Evolutionary conservation across 2,797 vertebrate species (phyloP).

Genomic region (Malurus leucopterus): DNA sequence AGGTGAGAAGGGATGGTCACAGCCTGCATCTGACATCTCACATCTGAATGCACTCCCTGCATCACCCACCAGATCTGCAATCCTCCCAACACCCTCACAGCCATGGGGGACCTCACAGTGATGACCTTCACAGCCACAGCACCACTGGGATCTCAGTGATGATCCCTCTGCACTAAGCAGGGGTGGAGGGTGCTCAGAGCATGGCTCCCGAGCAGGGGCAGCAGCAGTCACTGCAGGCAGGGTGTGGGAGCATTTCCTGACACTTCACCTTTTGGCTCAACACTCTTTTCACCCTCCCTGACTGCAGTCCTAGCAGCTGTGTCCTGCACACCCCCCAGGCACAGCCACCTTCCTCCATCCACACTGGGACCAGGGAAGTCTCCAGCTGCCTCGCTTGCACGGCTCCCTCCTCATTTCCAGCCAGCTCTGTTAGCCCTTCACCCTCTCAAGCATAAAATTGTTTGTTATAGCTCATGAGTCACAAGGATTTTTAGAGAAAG

Average conservation of each 20-base stretch:
- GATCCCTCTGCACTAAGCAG: not conserved
- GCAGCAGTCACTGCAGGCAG: not conserved
- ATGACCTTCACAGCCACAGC: not conserved
- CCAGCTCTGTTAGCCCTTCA: not conserved
- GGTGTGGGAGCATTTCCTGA: not conserved
- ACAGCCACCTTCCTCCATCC: not conserved
- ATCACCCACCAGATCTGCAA: not conserved
- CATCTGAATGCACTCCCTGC: not conserved
- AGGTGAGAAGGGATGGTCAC: not conserved
- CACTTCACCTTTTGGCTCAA: not conserved
- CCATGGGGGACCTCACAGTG: not conserved
- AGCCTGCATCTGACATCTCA: not conserved
- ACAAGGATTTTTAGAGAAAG: slow-evolving; percentile 39
- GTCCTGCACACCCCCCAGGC: fast-evolving
- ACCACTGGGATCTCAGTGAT: not conserved
- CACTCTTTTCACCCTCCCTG: fast-evolving
- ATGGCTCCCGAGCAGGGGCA: fast-evolving
- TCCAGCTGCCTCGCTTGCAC: fast-evolving
- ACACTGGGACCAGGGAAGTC: not conserved
- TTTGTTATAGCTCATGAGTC: slow-evolving; percentile 46
- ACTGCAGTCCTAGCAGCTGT: not conserved
- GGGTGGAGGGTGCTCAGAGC: fast-evolving
- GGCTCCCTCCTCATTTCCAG: not conserved
- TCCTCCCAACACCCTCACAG: not conserved
- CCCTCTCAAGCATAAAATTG: slow-evolving; percentile 38